Base-by-base conservation (phyloP, 2,888 invertebrate species). In the Sarcophaga rosellei region DNA sequence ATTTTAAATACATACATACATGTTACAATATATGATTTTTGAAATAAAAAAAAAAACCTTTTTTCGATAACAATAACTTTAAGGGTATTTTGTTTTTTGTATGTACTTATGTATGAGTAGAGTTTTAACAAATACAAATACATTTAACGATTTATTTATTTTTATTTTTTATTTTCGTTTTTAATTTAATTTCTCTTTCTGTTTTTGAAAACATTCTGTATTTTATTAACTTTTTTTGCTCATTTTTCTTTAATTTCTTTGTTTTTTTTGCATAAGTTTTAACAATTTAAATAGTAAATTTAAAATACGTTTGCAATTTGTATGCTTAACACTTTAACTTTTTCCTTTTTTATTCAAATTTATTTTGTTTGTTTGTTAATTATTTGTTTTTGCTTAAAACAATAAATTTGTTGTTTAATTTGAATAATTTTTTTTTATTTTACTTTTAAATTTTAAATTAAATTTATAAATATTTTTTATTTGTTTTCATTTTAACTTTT, bases 281-380 rank as follows among this genome's bases (percentile, higher is more conserved):
- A 84, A 84, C 75, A 84, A 69, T 65, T 53, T 70, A 6, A 74
- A 70, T 70, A 69, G 20, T 84, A 69, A 53, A 23, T 73, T 77
- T 63, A 10, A 74, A 68, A 76, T 47, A 84, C 35, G 74, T 74
- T 35, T 74, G 59, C 59, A 45, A 65, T 66, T 11, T 65, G 23
- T 47, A 70, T 63, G 61, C 21, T 61, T 57, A 73, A 70, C 25
- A 81, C 45, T 62, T 70, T 57, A 69, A 21, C 35, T 35, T 35
- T 35, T 35, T 35, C 35, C 8, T 10, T 35, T 35, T 35, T 35
- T 35, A 35, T 35, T 35, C 35, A 35, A 35, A 35, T 35, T 35
- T 35, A 35, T 35, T 35, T 35, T 35, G 65, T 73, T 80, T 61
- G 61, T 66, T 75, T 23, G 1, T 25, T 65, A 57, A 44, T 35